phyloP scores from a whole-genome alignment of 2,113 vertebrate species.

The Tursiops truncatus region DNA sequence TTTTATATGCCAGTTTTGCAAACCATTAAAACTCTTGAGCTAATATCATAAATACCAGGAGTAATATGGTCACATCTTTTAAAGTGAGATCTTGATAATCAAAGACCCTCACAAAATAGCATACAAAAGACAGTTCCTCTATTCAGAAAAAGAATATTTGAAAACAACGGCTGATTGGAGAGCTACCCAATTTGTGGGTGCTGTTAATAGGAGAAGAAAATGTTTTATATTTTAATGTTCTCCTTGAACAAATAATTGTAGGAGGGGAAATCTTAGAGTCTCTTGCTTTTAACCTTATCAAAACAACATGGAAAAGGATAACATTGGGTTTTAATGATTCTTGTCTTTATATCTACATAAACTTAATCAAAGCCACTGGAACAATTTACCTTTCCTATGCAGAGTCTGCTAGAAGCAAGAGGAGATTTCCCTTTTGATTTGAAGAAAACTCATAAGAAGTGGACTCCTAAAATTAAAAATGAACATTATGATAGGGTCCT shows the following conservation, averaged over 20 bases:
- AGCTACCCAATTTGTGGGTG: neutral
- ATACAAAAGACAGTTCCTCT: neutral
- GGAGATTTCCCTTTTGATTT: constrained; percentile 36
- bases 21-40: constrained; percentile 2
- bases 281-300: constrained; percentile 34
- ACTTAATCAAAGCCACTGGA: neutral
- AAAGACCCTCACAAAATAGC: neutral
- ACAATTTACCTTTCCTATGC: constrained; percentile 19
- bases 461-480: constrained; percentile 33
- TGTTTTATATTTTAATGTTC: constrained; percentile 21
- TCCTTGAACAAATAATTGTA: neutral
- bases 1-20: constrained; percentile 10
- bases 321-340: neutral
- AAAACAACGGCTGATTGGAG: neutral
- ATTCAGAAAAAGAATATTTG: constrained; percentile 26
- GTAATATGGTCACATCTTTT: constrained; percentile 32
- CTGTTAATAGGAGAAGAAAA: constrained; percentile 9
- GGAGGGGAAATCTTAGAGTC: neutral
- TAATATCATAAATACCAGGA: constrained; percentile 8
- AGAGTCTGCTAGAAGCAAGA: constrained; percentile 25
- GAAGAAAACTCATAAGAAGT: constrained; percentile 40
- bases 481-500: constrained; percentile 32
- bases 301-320: neutral
- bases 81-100: constrained; percentile 55
- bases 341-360: neutral